phyloP scores from a whole-genome alignment of 2,888 invertebrate genomes.

The Vanessa cardui region DNA sequence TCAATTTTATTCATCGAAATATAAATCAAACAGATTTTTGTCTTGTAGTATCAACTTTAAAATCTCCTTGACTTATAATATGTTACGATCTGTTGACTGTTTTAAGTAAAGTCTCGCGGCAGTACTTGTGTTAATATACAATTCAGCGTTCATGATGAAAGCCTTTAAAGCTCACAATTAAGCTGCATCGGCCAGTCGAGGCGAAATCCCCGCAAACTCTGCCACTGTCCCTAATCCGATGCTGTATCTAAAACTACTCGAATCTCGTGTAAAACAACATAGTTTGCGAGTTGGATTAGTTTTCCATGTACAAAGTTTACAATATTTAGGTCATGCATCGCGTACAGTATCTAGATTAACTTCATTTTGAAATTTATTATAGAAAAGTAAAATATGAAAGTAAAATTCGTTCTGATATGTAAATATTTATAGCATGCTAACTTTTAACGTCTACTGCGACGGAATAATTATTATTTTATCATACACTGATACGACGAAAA shows the following conservation, averaged over 20 bases:
- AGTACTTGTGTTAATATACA: constrained; percentile 14
- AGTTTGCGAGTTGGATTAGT: constrained; percentile 46
- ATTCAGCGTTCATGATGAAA: constrained; percentile 43
- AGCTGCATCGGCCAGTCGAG: constrained; percentile 47
- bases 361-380: constrained; percentile 3
- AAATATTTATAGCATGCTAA: not conserved
- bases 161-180: constrained; percentile 54
- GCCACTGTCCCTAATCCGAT: constrained; percentile 48
- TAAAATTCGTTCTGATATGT: not conserved
- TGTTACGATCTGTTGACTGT: too few species aligned
- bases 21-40: too few species aligned
- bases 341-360: constrained; percentile 6
- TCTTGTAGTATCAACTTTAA: too few species aligned
- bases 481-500: not conserved
- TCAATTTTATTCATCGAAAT: too few species aligned
- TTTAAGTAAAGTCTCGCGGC: not conserved
- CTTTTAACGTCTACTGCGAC: not conserved
- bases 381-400: not conserved
- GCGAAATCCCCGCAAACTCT: constrained; percentile 46
- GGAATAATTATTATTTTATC: not conserved
- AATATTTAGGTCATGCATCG: constrained; percentile 33
- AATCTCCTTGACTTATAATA: too few species aligned
- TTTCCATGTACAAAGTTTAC: constrained; percentile 31
- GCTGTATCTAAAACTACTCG: constrained; percentile 47
- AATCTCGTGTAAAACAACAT: constrained; percentile 48